Base-by-base conservation (phyloP, 2,888 invertebrate genomes). In the Apodemia mormo region DNA sequence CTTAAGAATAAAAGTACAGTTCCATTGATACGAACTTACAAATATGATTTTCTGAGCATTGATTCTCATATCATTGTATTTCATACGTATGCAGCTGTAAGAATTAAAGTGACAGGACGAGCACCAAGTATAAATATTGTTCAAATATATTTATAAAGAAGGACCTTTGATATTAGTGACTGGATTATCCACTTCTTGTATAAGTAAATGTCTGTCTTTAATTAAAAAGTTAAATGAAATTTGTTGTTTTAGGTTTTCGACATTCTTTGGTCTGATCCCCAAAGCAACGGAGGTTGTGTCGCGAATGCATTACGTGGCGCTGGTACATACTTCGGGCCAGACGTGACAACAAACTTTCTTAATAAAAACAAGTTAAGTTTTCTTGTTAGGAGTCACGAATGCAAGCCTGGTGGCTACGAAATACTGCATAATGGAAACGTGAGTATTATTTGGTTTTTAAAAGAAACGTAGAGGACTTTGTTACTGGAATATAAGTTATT, bases 231-330 rank as follows among this genome's bases (percentile, higher is more conserved):
- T 52, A 6, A 52, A 52, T 52, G 52, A 56, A 29, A 56, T 22
- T 30, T 69, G 52, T 65, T 67, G 66, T 72, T 71, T 52, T 10
- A 98, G 97, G 96, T 98, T n/a, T 96, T 98, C 82, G 98, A 98
- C 85, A 95, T 98, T 52, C 94, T 98, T 77, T 98, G 98, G 98
- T 98, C 98, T 78, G 98, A 98, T 89, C 98, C 98, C 0, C 96
- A 96, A 85, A 94, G 95, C 69, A 94, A 93, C 1, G 95, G 95
- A 9, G 97, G 97, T 2, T 97, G 97, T 81, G 95, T 96, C 74
- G 97, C 97, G 2, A 98, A 98, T 82, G 95, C 95, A 8, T 94
- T 97, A 71, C 94, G 98, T 22, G 98, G 98, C 0, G 98, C 98
- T 4, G 98, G 98, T 2, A 97, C 97, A 2, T 98, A 98, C 89